Percentiles rank a stretch among this genome's conserved stretches.
Conservation (phyloP, 2,888 invertebrate genomes). For the Nipponacmea schrenckii region DNA sequence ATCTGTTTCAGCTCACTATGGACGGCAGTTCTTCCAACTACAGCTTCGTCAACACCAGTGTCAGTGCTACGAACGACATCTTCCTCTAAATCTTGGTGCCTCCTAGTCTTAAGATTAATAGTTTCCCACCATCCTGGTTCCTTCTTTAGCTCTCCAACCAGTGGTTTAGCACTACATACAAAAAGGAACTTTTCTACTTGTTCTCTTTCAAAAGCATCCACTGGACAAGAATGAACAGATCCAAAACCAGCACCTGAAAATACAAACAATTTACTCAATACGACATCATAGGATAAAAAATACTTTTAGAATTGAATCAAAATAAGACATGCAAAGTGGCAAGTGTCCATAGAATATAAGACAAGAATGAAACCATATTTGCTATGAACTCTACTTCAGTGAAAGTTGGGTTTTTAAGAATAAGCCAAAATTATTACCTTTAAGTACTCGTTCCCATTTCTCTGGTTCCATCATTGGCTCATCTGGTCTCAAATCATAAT, state of each 20-base stretch:
- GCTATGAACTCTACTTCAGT: too few relatives aligned
- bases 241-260: not conserved
- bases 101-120: not conserved
- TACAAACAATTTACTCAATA: not conserved
- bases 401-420: not conserved
- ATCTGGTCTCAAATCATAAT: conserved; percentile 3
- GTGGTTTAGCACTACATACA: not conserved
- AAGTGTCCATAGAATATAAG: too few relatives aligned
- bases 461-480: conserved; percentile 7
- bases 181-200: not conserved
- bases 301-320: too few relatives aligned
- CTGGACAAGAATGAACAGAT: conserved; percentile 1
- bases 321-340: too few relatives aligned
- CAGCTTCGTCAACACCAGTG: not conserved
- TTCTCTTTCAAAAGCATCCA: not conserved
- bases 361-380: too few relatives aligned
- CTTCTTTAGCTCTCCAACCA: not conserved
- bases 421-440: not conserved
- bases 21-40: conserved; percentile 3
- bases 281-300: too few relatives aligned
- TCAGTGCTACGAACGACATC: not conserved
- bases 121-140: conserved; percentile 2
- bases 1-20: conserved; percentile 17
- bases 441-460: conserved; percentile 1
- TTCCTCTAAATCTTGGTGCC: not conserved